Evolutionary conservation across 1,140 invertebrate genomes (phyloP).

Genomic region (Drosophila watanabei): DNA sequence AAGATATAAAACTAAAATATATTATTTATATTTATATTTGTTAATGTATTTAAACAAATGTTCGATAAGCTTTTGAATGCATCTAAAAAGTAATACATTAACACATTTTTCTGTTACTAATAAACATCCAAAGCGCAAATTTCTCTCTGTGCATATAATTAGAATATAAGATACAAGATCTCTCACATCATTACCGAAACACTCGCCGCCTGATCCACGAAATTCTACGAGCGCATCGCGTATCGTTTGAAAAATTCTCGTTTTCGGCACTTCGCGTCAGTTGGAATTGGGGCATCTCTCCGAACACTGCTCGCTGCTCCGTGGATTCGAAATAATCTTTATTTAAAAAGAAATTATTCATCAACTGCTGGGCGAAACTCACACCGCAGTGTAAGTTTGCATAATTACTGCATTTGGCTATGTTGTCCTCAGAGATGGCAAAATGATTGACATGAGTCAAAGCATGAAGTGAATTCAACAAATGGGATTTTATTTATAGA

Average conservation of each 20-base stretch:
- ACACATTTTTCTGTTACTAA: background rate
- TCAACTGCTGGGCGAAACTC: conserved; percentile 5
- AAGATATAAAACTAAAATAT: background rate
- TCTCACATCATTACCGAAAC: conserved; percentile 40
- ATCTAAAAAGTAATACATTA: too few relatives aligned
- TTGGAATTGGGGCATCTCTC: conserved; percentile 62
- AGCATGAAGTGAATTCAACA: conserved; percentile 45
- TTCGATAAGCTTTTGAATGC: background rate
- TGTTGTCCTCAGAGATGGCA: conserved; percentile 31
- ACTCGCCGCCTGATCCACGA: conserved; percentile 56
- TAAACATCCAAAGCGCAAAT: fast-evolving
- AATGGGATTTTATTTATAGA: conserved; percentile 68
- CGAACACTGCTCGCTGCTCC: conserved; percentile 31
- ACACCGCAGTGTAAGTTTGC: conserved; percentile 59
- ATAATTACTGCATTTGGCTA: conserved; percentile 51
- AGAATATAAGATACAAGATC: conserved; percentile 6
- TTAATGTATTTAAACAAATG: background rate
- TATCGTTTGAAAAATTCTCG: conserved; percentile 74
- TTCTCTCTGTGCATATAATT: conserved; percentile 6
- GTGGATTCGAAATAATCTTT: conserved; percentile 6
- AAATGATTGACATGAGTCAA: conserved; percentile 70
- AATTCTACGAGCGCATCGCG: conserved; percentile 30
- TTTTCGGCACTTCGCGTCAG: conserved; percentile 63
- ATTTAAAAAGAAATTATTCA: conserved; percentile 5
- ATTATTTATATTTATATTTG: background rate